phyloP scores from a whole-genome alignment of 1,140 invertebrate genomes.

The Aphelenchoides fujianensis region DNA sequence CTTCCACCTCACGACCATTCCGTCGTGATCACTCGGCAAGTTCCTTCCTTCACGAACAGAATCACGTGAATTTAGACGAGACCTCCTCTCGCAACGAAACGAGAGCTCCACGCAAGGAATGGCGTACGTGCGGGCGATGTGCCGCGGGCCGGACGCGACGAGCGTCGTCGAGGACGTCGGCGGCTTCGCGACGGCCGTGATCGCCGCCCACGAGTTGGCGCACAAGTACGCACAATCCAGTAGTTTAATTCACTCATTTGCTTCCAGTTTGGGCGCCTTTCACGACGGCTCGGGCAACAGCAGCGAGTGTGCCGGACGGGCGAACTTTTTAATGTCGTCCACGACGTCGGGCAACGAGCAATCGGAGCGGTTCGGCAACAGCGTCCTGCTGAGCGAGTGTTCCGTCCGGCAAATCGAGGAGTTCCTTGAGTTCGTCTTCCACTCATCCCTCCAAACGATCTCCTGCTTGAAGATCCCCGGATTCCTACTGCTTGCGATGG shows the following conservation, averaged over 20 bases:
- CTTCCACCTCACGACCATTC: conserved; percentile 51
- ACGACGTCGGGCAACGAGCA: conserved; percentile 45
- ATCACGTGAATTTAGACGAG: conserved; percentile 27
- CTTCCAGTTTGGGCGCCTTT: conserved; percentile 46
- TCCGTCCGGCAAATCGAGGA: conserved; percentile 45
- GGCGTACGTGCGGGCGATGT: conserved; percentile 58
- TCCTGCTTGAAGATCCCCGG: conserved; percentile 35
- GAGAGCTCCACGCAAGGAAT: conserved; percentile 58
- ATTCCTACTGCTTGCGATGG: conserved; percentile 40
- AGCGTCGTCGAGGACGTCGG: conserved; percentile 58
- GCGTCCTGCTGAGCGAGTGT: conserved; percentile 47
- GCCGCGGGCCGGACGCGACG: conserved; percentile 39
- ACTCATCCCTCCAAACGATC: conserved; percentile 3
- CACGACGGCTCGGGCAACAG: conserved; percentile 45
- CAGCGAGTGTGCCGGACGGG: conserved; percentile 32
- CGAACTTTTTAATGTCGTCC: conserved; percentile 54
- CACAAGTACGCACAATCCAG: conserved; percentile 44
- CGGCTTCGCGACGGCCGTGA: conserved; percentile 49
- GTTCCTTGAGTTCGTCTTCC: conserved; percentile 35
- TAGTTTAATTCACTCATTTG: too few species aligned
- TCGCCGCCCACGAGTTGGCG: conserved; percentile 55
- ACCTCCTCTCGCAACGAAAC: conserved; percentile 48
- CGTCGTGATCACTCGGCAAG: conserved; percentile 45
- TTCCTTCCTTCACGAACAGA: not conserved
- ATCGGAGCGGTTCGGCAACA: conserved; percentile 39